Conservation (phyloP, 2,797 vertebrate species). For the Nothura maculosa region DNA sequence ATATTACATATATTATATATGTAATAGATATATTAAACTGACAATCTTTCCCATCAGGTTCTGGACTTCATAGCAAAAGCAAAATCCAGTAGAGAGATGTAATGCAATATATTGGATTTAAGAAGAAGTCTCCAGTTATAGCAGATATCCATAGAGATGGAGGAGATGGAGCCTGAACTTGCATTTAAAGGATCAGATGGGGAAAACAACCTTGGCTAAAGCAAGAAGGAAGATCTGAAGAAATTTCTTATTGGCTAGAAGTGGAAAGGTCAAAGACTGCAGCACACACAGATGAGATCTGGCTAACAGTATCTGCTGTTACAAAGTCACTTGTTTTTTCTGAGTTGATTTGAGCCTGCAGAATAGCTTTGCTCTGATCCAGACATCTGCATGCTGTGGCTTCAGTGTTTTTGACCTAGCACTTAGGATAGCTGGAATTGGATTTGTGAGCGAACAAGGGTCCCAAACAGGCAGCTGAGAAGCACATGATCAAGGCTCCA, state of each 20-base stretch:
- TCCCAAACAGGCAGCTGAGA: constrained; percentile 41
- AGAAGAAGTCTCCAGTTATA: neutral
- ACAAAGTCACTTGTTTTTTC: constrained; percentile 27
- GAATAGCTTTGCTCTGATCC: constrained; percentile 33
- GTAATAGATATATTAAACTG: no score
- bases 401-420: constrained; percentile 39
- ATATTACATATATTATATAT: no score
- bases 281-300: constrained; percentile 6
- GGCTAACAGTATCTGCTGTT: neutral
- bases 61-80: neutral
- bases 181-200: neutral
- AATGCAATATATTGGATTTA: neutral
- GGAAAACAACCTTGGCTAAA: neutral
- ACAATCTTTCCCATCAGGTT: neutral
- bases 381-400: constrained; percentile 32
- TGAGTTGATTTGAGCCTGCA: neutral
- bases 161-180: neutral
- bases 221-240: neutral
- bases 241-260: neutral
- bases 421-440: neutral
- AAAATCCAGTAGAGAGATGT: neutral
- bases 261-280: neutral
- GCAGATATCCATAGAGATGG: neutral
- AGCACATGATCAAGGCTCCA: constrained; percentile 27
- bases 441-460: constrained; percentile 41